Percentiles rank a stretch among this genome's conserved stretches.
These are phyloP conservation scores for Oophaga sylvatica DNA, from an alignment of 2,797 vertebrate genomes.

Conservation along the genomic window DNA sequence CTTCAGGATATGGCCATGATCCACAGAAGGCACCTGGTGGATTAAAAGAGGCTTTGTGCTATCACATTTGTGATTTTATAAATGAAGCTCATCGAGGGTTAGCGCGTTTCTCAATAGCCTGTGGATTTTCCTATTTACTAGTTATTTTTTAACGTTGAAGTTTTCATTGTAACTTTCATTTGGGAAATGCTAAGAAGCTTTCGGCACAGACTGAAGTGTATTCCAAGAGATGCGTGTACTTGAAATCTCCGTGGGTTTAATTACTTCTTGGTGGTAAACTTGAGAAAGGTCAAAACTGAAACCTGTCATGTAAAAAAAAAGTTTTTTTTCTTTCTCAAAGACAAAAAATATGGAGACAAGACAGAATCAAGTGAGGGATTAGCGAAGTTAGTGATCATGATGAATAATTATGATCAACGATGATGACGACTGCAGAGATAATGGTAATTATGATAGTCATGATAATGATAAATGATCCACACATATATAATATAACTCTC, in stretches of 20 bases:
- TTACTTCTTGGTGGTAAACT: background rate
- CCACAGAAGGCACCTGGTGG: background rate
- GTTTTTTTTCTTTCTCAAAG: background rate
- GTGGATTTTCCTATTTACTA: background rate
- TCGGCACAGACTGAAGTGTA: background rate
- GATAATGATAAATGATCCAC: background rate
- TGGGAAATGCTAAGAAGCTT: background rate
- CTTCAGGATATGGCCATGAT: background rate
- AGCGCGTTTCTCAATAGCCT: background rate
- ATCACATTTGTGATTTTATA: background rate
- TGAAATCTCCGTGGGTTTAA: constrained; percentile 9
- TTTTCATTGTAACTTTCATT: background rate
- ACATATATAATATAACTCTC: too few relatives aligned
- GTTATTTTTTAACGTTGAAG: background rate
- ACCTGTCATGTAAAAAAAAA: background rate
- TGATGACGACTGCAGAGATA: background rate
- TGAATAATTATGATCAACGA: background rate
- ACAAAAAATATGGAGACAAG: background rate
- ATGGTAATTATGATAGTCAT: background rate
- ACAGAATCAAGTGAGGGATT: background rate
- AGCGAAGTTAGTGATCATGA: background rate
- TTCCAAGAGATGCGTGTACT: background rate
- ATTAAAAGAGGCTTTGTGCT: background rate
- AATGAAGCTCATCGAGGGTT: background rate
- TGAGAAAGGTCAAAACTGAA: background rate